These are phyloP conservation scores for Takifugu ocellatus DNA, from an alignment of 2,797 vertebrate genomes.

Conservation along the genomic window DNA sequence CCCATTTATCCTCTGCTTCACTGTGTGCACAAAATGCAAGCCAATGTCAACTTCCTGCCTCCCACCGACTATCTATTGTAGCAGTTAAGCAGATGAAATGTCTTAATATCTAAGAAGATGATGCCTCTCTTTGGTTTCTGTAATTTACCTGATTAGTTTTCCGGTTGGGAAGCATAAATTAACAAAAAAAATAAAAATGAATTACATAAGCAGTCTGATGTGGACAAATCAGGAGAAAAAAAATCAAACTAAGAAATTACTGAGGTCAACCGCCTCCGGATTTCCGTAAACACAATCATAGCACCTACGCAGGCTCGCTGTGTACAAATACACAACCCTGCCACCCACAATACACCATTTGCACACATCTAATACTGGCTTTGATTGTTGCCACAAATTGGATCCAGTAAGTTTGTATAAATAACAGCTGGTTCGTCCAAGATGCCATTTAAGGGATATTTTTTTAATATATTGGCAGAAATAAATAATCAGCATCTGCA, in stretches of 20 bases:
- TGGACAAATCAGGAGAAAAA: constrained; percentile 23
- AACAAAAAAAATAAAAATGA: constrained; percentile 15
- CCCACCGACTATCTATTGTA: constrained; percentile 15
- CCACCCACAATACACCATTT: not conserved
- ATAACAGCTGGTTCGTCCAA: not conserved
- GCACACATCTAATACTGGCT: not conserved
- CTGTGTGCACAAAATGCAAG: constrained; percentile 9
- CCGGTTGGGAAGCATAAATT: constrained; percentile 4
- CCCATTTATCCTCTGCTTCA: constrained; percentile 20
- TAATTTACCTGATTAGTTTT: constrained; percentile 13
- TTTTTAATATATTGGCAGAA: too few species aligned
- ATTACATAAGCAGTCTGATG: constrained; percentile 42
- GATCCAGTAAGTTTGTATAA: not conserved
- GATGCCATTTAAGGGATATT: not conserved
- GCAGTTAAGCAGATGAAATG: constrained; percentile 8
- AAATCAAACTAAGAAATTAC: constrained; percentile 37
- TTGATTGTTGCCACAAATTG: not conserved
- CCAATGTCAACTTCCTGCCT: constrained; percentile 53
- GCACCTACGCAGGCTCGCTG: constrained; percentile 32
- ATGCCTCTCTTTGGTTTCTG: not conserved
- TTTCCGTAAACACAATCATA: constrained; percentile 57
- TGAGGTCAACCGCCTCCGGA: constrained; percentile 24
- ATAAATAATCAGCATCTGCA: too few species aligned
- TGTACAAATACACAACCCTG: constrained; percentile 21
- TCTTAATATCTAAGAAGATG: constrained; percentile 10